phyloP scores from a whole-genome alignment of 1,140 invertebrate species.

The Drosophila persimilis region DNA sequence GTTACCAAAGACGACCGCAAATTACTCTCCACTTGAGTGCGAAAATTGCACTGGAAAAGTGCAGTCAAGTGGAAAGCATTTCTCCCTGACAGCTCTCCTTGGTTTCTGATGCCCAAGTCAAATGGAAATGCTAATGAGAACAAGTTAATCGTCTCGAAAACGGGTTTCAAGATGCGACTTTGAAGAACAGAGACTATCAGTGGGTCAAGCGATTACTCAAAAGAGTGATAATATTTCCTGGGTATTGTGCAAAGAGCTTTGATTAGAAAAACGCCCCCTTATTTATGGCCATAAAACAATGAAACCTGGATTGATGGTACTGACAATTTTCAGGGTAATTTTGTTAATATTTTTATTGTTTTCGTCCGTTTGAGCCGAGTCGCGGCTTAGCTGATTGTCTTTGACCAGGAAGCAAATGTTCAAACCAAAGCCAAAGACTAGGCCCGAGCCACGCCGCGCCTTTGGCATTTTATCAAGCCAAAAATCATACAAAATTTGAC shows the following conservation, averaged over 20 bases:
- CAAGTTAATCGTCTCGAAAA: neutral
- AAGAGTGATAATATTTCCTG: slow-evolving; percentile 22
- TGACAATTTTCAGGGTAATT: slow-evolving; percentile 30
- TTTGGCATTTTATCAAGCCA: slow-evolving; percentile 46
- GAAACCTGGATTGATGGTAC: slow-evolving; percentile 18
- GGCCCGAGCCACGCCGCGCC: neutral
- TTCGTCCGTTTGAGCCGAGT: slow-evolving; percentile 23
- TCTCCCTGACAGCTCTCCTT: slow-evolving; percentile 3
- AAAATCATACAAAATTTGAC: slow-evolving; percentile 59
- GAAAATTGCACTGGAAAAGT: slow-evolving; percentile 67
- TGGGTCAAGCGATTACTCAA: neutral
- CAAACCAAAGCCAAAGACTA: slow-evolving; percentile 13
- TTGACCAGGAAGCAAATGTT: slow-evolving; percentile 49
- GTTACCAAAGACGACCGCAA: slow-evolving; percentile 62
- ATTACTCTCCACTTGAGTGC: slow-evolving; percentile 72
- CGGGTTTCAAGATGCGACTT: too few species aligned
- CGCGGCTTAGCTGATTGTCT: slow-evolving; percentile 22
- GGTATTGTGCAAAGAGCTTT: slow-evolving; percentile 42
- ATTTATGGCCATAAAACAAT: slow-evolving; percentile 32
- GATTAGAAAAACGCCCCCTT: slow-evolving; percentile 37
- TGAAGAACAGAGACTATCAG: neutral
- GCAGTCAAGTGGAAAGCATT: slow-evolving; percentile 57
- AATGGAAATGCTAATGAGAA: slow-evolving; percentile 3
- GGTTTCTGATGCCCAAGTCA: neutral
- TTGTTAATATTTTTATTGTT: slow-evolving; percentile 12